Evolutionary conservation across 2,113 vertebrate species (phyloP).

Genomic region (Hymenochirus boettgeri): DNA sequence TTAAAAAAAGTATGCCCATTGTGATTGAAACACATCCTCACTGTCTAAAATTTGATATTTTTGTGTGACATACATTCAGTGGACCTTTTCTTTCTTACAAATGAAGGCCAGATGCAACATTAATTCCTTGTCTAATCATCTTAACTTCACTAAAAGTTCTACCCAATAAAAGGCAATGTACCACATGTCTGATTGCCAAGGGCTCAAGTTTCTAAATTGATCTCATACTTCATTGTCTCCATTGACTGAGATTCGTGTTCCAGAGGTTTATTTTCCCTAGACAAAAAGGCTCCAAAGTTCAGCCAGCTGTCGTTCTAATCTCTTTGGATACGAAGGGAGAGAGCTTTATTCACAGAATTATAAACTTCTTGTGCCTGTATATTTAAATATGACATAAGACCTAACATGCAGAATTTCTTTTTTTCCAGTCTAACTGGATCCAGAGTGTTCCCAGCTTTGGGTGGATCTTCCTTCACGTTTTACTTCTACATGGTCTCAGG

Average conservation of each 20-base stretch:
- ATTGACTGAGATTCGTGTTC: constrained; percentile 3
- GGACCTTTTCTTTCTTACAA: constrained; percentile 3
- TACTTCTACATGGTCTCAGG: no score
- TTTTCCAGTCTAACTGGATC: no score
- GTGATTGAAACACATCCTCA: neutral
- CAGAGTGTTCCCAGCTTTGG: no score
- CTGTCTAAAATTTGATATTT: neutral
- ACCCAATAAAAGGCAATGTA: neutral
- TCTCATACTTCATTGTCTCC: constrained; percentile 13
- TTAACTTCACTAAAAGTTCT: neutral
- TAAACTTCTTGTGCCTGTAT: neutral
- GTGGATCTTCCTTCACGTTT: no score
- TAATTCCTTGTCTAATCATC: constrained; percentile 13
- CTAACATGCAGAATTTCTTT: neutral
- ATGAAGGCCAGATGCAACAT: constrained; percentile 10
- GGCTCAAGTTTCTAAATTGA: neutral
- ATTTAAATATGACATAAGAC: neutral
- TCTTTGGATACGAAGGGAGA: neutral
- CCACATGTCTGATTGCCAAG: constrained; percentile 2
- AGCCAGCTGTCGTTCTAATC: constrained; percentile 10
- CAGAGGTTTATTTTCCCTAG: constrained; percentile 5
- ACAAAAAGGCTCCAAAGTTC: constrained; percentile 7
- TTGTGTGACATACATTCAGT: neutral
- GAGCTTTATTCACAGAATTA: neutral
- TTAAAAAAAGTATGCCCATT: neutral